These are phyloP conservation scores for Gorilla gorilla DNA, from an alignment of 2,113 vertebrate genomes.

Conservation along the genomic window DNA sequence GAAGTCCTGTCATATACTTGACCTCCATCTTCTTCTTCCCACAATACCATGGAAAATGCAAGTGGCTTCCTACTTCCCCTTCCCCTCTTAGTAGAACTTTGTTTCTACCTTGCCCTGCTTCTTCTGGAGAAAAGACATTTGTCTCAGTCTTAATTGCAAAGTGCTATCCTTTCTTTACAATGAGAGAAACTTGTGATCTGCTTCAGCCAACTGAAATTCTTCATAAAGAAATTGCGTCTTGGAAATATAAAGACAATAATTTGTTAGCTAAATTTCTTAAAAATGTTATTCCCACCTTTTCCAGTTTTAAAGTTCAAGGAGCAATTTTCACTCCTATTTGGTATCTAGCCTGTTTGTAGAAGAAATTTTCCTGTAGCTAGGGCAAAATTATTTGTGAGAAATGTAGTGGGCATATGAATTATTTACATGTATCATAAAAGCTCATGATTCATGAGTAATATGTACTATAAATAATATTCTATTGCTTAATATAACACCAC, in stretches of 20 bases:
- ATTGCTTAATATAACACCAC: not conserved
- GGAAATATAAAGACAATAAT: not conserved
- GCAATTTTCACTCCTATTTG: not conserved
- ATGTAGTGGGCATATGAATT: not conserved
- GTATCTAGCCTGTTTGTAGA: not conserved
- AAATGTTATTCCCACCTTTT: not conserved
- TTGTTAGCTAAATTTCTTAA: not conserved
- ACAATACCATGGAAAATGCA: not conserved
- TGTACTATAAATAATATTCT: not conserved
- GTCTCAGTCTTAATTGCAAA: not conserved
- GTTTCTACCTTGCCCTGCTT: not conserved
- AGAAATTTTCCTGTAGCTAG: not conserved
- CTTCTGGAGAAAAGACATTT: not conserved
- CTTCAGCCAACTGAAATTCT: not conserved
- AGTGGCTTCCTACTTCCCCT: not conserved
- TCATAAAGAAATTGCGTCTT: not conserved
- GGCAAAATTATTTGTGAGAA: conserved; percentile 22
- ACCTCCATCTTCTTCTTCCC: not conserved
- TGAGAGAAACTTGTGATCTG: not conserved
- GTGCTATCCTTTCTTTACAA: not conserved
- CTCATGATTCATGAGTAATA: not conserved
- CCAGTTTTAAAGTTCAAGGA: conserved; percentile 19
- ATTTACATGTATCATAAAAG: not conserved
- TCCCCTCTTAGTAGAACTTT: not conserved
- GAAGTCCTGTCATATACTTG: not conserved